A percentile compares a stretch with the other conserved stretches of the same genome.
Evolutionary conservation across 2,888 invertebrate genomes (phyloP).

Genomic region (Tetranychus piercei): DNA sequence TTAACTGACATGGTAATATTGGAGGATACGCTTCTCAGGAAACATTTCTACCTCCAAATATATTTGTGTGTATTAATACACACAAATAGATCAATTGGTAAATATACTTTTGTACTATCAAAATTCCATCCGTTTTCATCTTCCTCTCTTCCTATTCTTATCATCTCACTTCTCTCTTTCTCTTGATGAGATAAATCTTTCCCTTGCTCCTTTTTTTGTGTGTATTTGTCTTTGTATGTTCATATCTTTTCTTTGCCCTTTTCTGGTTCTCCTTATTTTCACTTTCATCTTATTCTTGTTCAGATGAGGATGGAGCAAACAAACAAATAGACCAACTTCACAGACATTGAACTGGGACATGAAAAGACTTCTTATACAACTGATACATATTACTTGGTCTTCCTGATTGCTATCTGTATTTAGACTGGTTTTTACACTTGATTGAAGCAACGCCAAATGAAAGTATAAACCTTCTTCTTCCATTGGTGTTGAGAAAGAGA

Average conservation of each 20-base stretch:
- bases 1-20: too few relatives aligned
- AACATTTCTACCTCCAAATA: neutral
- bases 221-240: neutral
- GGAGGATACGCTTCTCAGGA: neutral
- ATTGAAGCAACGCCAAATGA: neutral
- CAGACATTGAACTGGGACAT: neutral
- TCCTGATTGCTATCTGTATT: neutral
- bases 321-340: neutral
- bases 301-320: neutral
- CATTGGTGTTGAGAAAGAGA: conserved; percentile 1
- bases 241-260: neutral
- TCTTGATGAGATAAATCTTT: neutral
- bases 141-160: neutral
- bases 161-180: neutral
- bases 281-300: too few relatives aligned
- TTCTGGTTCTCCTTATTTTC: neutral
- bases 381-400: neutral
- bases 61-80: neutral
- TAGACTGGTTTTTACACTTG: neutral
- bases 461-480: neutral
- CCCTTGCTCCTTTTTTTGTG: neutral
- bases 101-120: neutral
- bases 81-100: neutral
- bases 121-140: neutral
- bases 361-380: neutral